Evolutionary conservation across 2,888 invertebrate genomes (phyloP), one percentile per base, ranked within the genome.

Genomic region (Brenthis hecate): DNA sequence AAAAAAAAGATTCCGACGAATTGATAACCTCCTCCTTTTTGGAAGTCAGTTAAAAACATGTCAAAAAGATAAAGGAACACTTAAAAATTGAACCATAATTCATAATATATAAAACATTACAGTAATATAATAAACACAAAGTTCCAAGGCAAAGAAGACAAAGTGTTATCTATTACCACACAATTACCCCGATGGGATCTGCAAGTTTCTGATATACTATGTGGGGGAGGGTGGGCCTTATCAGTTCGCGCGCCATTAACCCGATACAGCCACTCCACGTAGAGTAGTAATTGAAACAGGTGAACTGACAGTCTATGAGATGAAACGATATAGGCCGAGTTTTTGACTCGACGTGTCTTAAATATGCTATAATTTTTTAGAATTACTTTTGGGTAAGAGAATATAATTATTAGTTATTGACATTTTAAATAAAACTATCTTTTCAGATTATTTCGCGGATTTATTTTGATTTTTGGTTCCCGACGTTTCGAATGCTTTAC

Each of bases 231-330:
- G 81, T 76, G 79, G 84, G 77, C 78, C 82, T 85, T 91, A 91
- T 91, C 91, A 84, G 88, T 86, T 86, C 84, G 84, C 88, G 79
- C 81, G 75, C 91, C 91, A 91, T 91, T 91, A 90, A 86, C 88
- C 88, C 90, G 91, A 91, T 91, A 91, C 90, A 91, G 88, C 86
- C 87, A 88, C 89, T 89, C 80, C 85, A 87, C 85, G 84, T 85
- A 81, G 85, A 87, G 88, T 83, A 84, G 84, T 84, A 78, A 81
- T 81, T 72, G 73, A 72, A 73, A 74, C 76, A 78, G 74, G 75
- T 75, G 74, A 70, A 61, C 67, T 70, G 67, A 65, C 72, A 16
- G 43, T 48, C 58, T 50, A n/a, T 32, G 60, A 50, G 60, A 50
- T 50, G 50, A 13, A 60, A 28, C 11, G 48, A 28, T 28, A 50